Percentiles rank a stretch among this genome's conserved stretches.
Evolutionary conservation across 37 sponge, comb jelly and placozoan species (phyloP).

Genomic region (Oscarella lobularis): DNA sequence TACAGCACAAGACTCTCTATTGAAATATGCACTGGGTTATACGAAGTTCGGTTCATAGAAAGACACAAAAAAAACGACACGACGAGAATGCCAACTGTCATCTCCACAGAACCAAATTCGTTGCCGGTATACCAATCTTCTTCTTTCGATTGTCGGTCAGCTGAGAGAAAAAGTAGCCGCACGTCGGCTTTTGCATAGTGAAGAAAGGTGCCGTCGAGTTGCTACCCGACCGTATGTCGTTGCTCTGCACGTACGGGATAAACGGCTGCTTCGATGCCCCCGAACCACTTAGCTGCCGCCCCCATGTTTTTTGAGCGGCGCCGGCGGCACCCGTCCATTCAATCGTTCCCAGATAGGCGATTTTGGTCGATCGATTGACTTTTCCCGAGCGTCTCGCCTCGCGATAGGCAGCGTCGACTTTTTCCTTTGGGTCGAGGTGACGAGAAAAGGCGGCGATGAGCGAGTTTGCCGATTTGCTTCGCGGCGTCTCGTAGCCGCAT

Average conservation of each 20-base stretch:
- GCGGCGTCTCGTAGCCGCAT: slow-evolving; percentile 20
- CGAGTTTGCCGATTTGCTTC: neutral
- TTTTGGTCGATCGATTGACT: neutral
- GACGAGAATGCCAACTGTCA: no score
- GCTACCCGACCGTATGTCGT: neutral
- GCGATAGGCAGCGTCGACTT: neutral
- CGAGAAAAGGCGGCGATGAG: slow-evolving; percentile 30
- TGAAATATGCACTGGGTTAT: no score
- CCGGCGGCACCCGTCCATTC: no score
- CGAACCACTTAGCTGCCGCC: neutral
- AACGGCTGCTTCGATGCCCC: neutral
- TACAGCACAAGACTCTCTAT: no score
- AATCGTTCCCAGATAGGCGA: neutral
- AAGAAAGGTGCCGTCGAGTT: slow-evolving; percentile 60
- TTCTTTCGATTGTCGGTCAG: slow-evolving; percentile 48
- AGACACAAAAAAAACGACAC: no score
- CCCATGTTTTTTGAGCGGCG: no score
- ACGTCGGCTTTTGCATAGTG: slow-evolving; percentile 60
- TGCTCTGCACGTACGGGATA: neutral
- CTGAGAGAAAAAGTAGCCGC: slow-evolving; percentile 59
- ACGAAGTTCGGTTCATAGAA: no score
- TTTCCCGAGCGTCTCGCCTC: neutral
- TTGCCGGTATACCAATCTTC: slow-evolving; percentile 51
- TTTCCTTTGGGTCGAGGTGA: slow-evolving; percentile 11
- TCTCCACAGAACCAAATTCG: slow-evolving; percentile 58